Percentiles rank a stretch among this genome's conserved stretches.
Conservation (phyloP, 2,797 vertebrate genomes). For the Enteromius afrohamiltoni region DNA sequence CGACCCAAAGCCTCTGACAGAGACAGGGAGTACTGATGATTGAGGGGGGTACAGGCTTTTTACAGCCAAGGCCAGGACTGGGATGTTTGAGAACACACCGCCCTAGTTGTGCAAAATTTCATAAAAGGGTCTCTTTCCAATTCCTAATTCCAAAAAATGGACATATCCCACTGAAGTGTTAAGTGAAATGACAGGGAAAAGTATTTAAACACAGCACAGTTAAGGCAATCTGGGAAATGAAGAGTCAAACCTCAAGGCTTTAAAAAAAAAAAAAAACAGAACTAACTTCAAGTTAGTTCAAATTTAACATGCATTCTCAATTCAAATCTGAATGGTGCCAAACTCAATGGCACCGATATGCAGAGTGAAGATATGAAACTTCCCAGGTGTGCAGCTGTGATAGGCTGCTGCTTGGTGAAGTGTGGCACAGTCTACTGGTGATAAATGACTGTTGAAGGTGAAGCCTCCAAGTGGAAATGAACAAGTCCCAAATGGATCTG, state of each 20-base stretch:
- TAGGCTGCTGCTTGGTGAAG: conserved; percentile 33
- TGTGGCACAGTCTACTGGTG: conserved; percentile 20
- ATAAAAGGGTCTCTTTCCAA: neutral
- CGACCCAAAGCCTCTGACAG: conserved; percentile 33
- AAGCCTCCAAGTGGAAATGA: conserved; percentile 15
- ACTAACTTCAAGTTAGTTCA: neutral
- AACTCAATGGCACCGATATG: conserved; percentile 1
- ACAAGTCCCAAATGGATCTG: conserved; percentile 29
- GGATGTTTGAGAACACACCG: neutral
- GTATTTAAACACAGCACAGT: neutral
- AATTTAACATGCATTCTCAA: conserved; percentile 4
- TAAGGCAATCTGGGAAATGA: neutral
- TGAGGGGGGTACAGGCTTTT: conserved; percentile 7
- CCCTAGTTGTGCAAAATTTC: conserved; percentile 9
- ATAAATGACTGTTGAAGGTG: conserved; percentile 46
- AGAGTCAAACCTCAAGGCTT: neutral
- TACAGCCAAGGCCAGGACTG: neutral
- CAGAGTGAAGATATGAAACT: neutral
- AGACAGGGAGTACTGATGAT: neutral
- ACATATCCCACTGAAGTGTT: neutral
- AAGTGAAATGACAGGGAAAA: neutral
- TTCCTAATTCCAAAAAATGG: neutral
- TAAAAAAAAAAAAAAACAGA: neutral
- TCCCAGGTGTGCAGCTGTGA: conserved; percentile 41
- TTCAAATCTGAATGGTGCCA: neutral